Evolutionary conservation across 2,113 vertebrate species (phyloP).

Genomic region (Istiophorus platypterus): DNA sequence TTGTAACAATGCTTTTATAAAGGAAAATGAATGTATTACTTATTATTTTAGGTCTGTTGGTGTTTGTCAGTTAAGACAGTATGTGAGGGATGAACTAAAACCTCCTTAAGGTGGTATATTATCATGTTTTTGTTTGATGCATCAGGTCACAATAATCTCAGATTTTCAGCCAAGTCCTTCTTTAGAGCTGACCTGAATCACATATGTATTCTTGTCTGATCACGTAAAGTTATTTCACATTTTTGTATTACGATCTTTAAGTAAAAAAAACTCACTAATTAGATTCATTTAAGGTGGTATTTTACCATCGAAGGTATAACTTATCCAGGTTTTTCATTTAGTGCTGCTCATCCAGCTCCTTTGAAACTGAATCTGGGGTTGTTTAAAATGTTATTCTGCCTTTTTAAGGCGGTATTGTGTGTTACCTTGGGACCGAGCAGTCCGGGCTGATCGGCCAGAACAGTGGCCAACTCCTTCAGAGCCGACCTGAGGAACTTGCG

Average conservation of each 20-base stretch:
- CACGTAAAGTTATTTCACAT: too few species aligned
- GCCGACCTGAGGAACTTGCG: constrained; percentile 98
- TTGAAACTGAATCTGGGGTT: not conserved
- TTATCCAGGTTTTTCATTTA: not conserved
- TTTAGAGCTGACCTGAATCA: not conserved
- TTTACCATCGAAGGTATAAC: not conserved
- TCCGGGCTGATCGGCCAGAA: constrained; percentile 96
- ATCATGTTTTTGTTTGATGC: not conserved
- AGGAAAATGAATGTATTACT: not conserved
- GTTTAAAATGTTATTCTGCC: not conserved
- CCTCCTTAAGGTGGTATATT: not conserved
- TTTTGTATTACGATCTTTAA: not conserved
- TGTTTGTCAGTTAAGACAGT: too few species aligned
- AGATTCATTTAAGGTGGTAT: not conserved
- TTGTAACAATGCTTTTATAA: not conserved
- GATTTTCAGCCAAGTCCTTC: not conserved
- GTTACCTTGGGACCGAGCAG: constrained; percentile 95
- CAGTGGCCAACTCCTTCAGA: constrained; percentile 96
- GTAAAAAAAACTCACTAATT: not conserved
- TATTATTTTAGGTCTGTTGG: too few species aligned
- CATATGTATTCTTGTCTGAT: too few species aligned
- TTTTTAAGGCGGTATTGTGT: not conserved
- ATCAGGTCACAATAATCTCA: not conserved
- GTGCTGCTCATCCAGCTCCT: not conserved
- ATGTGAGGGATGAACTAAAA: too few species aligned